phyloP scores from a whole-genome alignment of 2,113 vertebrate species.

The Neomonachus schauinslandi region DNA sequence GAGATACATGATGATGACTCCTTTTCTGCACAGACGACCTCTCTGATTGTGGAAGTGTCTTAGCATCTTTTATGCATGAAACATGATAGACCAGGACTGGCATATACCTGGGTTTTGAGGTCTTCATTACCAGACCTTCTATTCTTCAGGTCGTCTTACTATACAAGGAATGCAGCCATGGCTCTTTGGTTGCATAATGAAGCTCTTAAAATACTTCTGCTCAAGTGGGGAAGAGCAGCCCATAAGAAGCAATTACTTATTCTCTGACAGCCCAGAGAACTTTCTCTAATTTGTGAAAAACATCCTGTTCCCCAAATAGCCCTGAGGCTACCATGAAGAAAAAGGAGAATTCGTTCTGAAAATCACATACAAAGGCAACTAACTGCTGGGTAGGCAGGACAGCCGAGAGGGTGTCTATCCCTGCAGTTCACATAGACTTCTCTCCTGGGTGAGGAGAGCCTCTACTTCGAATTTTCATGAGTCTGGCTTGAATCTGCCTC shows the following conservation, averaged over 20 bases:
- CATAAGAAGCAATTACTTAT: not conserved
- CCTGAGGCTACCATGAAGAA: not conserved
- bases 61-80: not conserved
- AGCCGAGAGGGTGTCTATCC: not conserved
- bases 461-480: constrained; percentile 11
- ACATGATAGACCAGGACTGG: not conserved
- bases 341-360: constrained; percentile 21
- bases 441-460: not conserved
- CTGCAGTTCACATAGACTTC: not conserved
- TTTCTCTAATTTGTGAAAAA: not conserved
- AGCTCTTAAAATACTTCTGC: constrained; percentile 29
- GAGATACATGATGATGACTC: not conserved
- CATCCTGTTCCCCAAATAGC: not conserved
- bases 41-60: not conserved
- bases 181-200: constrained; percentile 28
- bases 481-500: not conserved
- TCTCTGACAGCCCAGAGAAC: constrained; percentile 10
- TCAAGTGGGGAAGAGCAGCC: not conserved
- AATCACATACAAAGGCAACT: constrained; percentile 3
- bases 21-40: not conserved
- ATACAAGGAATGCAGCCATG: not conserved
- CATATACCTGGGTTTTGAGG: not conserved
- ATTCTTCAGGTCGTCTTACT: not conserved
- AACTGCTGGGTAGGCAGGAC: not conserved
- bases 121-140: not conserved